phyloP scores from a whole-genome alignment of 2,888 invertebrate genomes.

The Linnaemya vulpina region DNA sequence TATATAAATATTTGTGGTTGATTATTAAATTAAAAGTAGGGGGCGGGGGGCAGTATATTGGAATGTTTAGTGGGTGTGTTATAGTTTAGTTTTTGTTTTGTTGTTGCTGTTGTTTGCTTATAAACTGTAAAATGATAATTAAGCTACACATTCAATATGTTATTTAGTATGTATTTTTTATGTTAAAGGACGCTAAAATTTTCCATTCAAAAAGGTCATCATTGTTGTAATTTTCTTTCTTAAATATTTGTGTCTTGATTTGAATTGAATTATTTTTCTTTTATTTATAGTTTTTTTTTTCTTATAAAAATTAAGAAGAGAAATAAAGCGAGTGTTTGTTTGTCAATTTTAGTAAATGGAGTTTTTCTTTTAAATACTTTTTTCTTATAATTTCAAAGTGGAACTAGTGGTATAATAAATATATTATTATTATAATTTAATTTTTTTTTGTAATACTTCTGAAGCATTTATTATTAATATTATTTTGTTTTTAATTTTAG shows the following conservation, averaged over 20 bases:
- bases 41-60: not conserved
- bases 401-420: constrained; percentile 57
- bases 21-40: not conserved
- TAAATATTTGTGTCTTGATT: constrained; percentile 35
- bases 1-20: not conserved
- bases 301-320: constrained; percentile 47
- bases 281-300: constrained; percentile 18
- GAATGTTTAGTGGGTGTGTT: constrained; percentile 25
- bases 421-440: too few relatives aligned
- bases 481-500: constrained; percentile 57
- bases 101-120: not conserved
- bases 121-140: constrained; percentile 64
- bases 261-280: constrained; percentile 24
- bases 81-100: constrained; percentile 5
- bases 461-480: constrained; percentile 57
- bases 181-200: constrained; percentile 71
- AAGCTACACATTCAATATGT: constrained; percentile 64
- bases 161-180: constrained; percentile 54
- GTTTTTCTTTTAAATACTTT: constrained; percentile 21
- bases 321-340: constrained; percentile 69
- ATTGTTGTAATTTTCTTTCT: constrained; percentile 55
- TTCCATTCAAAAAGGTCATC: constrained; percentile 72
- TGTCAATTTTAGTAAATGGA: constrained; percentile 53
- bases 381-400: constrained; percentile 50
- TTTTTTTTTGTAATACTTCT: constrained; percentile 65